Conservation (phyloP, 2,888 invertebrate species). For the Argyresthia goedartella region DNA sequence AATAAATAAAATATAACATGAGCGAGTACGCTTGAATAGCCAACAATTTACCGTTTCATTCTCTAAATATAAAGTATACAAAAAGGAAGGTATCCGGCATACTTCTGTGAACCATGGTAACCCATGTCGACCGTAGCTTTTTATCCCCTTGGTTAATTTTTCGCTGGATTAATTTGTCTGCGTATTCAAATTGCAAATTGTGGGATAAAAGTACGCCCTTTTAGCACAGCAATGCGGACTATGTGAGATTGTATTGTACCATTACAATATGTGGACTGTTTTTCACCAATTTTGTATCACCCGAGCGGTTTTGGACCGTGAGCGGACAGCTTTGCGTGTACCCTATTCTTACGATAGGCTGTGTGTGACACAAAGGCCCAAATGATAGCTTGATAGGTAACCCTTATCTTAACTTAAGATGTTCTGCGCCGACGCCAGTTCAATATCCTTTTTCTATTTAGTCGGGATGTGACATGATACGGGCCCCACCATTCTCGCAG, state of each 20-base stretch:
- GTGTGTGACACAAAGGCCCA: slow-evolving; percentile 30
- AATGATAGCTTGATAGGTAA: slow-evolving; percentile 39
- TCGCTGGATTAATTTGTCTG: slow-evolving; percentile 63
- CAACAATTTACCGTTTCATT: background rate
- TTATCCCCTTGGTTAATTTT: slow-evolving; percentile 56
- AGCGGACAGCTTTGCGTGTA: slow-evolving; percentile 1
- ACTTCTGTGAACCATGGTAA: slow-evolving; percentile 27
- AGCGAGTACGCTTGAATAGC: background rate
- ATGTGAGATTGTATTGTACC: background rate
- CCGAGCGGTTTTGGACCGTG: background rate
- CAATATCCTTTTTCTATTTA: slow-evolving; percentile 57
- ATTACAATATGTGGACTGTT: too few species aligned
- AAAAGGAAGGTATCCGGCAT: slow-evolving; percentile 22
- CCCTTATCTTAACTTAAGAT: slow-evolving; percentile 41
- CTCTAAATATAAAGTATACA: background rate
- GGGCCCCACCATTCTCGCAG: slow-evolving; percentile 24
- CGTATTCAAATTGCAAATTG: slow-evolving; percentile 66
- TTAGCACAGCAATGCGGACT: slow-evolving; percentile 17
- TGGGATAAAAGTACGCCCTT: slow-evolving; percentile 55
- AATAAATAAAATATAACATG: background rate
- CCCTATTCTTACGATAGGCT: slow-evolving; percentile 4
- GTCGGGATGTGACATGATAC: slow-evolving; percentile 6
- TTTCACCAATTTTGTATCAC: background rate
- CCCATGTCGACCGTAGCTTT: slow-evolving; percentile 35
- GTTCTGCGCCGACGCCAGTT: slow-evolving; percentile 40